These are phyloP conservation scores for Thalassaphorura encarpata DNA, from an alignment of 1,140 invertebrate species.

Conservation along the genomic window DNA sequence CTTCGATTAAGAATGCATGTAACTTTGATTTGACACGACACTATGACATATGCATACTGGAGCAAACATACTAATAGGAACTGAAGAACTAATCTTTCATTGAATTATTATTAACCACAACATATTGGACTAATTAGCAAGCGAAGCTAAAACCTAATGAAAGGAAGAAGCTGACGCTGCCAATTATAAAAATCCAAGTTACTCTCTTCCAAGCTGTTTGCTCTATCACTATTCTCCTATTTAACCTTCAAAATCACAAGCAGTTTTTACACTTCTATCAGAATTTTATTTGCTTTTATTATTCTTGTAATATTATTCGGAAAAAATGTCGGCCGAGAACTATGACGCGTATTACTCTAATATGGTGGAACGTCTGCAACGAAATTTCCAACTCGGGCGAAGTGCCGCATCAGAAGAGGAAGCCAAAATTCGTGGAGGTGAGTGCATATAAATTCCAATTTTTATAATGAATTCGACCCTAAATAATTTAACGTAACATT, in stretches of 20 bases:
- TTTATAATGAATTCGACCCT: neutral
- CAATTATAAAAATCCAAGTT: neutral
- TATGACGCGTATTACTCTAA: neutral
- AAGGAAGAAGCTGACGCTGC: too few relatives aligned
- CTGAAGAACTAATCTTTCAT: too few relatives aligned
- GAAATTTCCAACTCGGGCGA: neutral
- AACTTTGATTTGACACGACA: too few relatives aligned
- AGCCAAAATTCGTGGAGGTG: neutral
- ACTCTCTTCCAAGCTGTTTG: neutral
- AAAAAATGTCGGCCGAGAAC: neutral
- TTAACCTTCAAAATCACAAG: too few relatives aligned
- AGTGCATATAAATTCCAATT: neutral
- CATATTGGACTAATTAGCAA: too few relatives aligned
- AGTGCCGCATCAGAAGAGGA: neutral
- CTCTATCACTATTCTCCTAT: neutral
- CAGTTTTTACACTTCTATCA: neutral
- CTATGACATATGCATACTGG: too few relatives aligned
- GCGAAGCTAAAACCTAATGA: too few relatives aligned
- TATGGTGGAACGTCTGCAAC: neutral
- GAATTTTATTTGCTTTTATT: neutral
- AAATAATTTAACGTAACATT: neutral
- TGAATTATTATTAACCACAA: too few relatives aligned
- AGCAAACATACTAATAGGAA: too few relatives aligned
- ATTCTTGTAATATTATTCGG: neutral
- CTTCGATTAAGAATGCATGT: too few relatives aligned